Percentiles rank a stretch among this genome's conserved stretches.
Conservation (phyloP, 2,113 vertebrate genomes). For the Colaptes auratus region DNA sequence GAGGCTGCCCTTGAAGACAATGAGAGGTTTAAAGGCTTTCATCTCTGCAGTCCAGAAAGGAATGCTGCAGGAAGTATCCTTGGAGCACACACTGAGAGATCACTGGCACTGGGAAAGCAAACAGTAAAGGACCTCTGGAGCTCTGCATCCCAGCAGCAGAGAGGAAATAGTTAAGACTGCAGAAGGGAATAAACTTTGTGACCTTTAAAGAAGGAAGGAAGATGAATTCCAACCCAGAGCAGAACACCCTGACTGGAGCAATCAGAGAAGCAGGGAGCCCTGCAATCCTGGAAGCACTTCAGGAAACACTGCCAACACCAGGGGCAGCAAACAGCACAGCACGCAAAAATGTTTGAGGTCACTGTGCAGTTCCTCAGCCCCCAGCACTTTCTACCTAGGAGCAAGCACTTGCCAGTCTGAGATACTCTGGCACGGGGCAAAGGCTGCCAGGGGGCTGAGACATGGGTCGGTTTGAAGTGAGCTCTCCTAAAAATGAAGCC, state of each 20-base stretch:
- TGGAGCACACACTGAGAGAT: neutral
- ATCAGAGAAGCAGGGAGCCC: neutral
- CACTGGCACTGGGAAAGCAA: neutral
- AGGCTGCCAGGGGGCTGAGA: neutral
- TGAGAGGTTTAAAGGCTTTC: neutral
- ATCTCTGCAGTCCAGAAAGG: neutral
- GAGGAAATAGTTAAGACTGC: neutral
- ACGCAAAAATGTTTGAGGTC: neutral
- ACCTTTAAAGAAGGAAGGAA: neutral
- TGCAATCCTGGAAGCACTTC: neutral
- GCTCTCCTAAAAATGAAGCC: neutral
- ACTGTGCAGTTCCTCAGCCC: neutral
- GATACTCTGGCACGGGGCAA: neutral
- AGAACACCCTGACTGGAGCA: neutral
- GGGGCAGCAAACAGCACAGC: neutral
- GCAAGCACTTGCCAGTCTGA: neutral
- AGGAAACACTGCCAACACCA: neutral
- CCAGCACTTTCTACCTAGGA: neutral
- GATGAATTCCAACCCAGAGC: fast-evolving
- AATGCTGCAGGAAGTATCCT: neutral
- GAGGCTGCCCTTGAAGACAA: neutral
- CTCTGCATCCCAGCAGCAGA: neutral
- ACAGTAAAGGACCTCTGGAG: neutral
- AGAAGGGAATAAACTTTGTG: neutral
- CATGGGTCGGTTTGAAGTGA: no score